Conservation (phyloP, 1,140 invertebrate genomes). For the Saccostrea glomerata region DNA sequence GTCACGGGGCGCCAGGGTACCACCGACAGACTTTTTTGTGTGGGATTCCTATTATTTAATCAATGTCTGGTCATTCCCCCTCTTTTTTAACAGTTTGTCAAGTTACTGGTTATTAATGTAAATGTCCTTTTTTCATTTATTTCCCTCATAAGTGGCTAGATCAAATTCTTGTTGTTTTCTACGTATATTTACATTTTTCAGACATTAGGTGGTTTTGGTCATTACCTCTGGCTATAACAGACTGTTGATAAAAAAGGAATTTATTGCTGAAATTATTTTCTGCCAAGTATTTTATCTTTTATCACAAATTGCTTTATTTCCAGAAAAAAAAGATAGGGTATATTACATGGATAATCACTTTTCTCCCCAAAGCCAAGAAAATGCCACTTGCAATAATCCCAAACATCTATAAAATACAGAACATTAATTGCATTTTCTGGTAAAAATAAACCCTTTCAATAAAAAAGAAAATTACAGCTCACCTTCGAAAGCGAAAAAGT, state of each 20-base stretch:
- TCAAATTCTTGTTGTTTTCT: background rate
- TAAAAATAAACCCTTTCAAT: background rate
- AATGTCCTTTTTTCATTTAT: background rate
- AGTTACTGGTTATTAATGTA: constrained; percentile 17
- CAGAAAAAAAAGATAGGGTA: background rate
- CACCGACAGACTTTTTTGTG: background rate
- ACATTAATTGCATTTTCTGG: background rate
- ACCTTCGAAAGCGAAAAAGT: constrained; percentile 18
- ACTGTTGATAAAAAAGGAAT: background rate
- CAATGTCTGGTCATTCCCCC: constrained; percentile 17
- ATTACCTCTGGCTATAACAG: background rate
- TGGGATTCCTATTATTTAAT: background rate
- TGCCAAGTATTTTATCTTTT: constrained; percentile 8
- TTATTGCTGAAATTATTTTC: background rate
- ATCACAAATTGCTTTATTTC: background rate
- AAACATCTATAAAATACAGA: background rate
- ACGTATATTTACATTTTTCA: constrained; percentile 30
- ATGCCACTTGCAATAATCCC: background rate
- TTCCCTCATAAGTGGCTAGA: background rate
- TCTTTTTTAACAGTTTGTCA: background rate
- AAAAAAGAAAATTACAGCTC: background rate
- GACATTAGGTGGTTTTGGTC: background rate
- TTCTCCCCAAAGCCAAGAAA: background rate
- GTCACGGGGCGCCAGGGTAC: background rate
- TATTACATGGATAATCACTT: background rate